Conservation (phyloP, 2,888 invertebrate species). For the Rhorus exstirpatorius region DNA sequence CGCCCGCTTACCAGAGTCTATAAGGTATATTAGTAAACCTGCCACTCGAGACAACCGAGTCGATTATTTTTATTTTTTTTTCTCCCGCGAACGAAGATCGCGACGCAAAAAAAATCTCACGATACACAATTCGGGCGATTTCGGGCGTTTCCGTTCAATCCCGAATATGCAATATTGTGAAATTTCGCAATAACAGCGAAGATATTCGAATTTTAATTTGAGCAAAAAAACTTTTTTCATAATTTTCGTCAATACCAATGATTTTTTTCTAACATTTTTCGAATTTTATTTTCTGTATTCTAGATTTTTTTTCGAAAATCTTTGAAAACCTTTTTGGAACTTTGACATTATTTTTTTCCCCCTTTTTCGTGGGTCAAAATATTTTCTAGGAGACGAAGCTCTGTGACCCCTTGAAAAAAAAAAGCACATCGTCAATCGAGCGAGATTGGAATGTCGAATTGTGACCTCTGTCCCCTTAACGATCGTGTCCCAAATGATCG, state of each 20-base stretch:
- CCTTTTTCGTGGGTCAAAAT: no score
- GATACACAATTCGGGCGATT: no score
- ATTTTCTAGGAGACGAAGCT: neutral
- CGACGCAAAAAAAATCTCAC: neutral
- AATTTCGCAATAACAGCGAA: no score
- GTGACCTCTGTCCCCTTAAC: conserved; percentile 34
- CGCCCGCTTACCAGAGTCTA: conserved; percentile 6
- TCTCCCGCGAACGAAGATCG: neutral
- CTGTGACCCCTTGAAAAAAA: neutral
- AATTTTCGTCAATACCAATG: no score
- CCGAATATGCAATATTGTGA: no score
- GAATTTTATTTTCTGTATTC: no score
- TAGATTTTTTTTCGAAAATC: neutral
- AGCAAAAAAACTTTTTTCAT: no score
- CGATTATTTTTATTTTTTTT: conserved; percentile 77
- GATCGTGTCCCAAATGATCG: neutral
- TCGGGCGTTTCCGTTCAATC: no score
- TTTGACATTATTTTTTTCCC: no score
- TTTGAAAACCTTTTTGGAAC: no score
- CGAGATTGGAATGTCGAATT: conserved; percentile 32
- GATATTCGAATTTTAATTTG: no score
- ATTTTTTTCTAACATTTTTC: no score
- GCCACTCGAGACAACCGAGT: conserved; percentile 78
- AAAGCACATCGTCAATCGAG: conserved; percentile 6
- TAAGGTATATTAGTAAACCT: conserved; percentile 74